Percentiles rank a stretch among this genome's conserved stretches.
Evolutionary conservation across 2,797 vertebrate species (phyloP).

Genomic region (Acrossocheilus wenchowensis): DNA sequence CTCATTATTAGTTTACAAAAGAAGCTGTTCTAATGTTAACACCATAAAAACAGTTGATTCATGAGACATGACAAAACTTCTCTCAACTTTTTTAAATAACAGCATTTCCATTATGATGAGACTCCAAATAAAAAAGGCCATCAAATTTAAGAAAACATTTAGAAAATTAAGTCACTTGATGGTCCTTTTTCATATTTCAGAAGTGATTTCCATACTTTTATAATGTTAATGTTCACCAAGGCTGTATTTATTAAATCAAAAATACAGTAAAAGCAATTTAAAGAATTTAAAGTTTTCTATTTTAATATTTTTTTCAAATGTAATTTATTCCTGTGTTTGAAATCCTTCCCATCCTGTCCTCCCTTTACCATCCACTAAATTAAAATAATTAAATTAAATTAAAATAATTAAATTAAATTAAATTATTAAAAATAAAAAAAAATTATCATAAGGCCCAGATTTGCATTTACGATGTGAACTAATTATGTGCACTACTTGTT

Average conservation of each 20-base stretch:
- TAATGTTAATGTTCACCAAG: background rate
- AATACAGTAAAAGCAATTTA: background rate
- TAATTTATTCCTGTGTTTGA: no score
- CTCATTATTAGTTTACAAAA: constrained; percentile 23
- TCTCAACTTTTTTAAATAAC: background rate
- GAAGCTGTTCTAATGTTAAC: constrained; percentile 10
- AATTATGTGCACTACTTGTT: background rate
- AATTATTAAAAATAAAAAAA: no score
- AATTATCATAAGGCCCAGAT: background rate
- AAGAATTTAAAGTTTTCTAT: background rate
- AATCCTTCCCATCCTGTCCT: no score
- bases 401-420: background rate
- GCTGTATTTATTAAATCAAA: background rate
- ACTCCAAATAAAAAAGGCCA: background rate
- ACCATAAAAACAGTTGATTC: background rate
- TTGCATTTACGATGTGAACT: background rate
- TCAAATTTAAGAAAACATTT: background rate
- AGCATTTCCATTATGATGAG: background rate
- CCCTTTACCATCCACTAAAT: background rate
- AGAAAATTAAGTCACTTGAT: background rate
- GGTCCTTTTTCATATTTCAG: background rate
- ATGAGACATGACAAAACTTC: background rate
- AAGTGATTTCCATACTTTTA: background rate
- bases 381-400: background rate
- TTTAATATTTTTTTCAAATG: no score